Evolutionary conservation across 2,888 invertebrate species (phyloP).

Genomic region (Xestobium rufovillosum): DNA sequence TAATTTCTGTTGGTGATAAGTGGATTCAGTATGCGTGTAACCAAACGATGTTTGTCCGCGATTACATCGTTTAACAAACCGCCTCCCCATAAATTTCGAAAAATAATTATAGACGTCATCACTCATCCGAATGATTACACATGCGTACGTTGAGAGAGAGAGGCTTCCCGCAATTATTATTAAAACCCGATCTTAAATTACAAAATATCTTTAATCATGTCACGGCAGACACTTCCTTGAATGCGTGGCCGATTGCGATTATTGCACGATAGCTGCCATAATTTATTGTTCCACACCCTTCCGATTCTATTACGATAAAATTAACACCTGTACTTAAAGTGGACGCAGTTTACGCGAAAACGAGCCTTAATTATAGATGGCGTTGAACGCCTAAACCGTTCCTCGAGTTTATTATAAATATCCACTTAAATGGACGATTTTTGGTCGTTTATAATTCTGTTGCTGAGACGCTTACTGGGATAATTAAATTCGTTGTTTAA

Average conservation of each 20-base stretch:
- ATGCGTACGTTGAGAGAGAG: conserved; percentile 17
- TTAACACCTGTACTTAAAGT: conserved; percentile 39
- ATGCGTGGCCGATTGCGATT: not conserved
- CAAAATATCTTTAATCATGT: conserved; percentile 29
- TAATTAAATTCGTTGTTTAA: too few relatives aligned
- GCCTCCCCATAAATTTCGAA: conserved; percentile 20
- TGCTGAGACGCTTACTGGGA: too few relatives aligned
- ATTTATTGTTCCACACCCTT: conserved; percentile 32
- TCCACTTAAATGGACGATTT: too few relatives aligned
- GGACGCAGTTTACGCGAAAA: not conserved
- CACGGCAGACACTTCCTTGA: conserved; percentile 20
- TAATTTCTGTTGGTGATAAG: too few relatives aligned
- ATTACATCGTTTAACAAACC: too few relatives aligned
- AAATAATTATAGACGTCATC: conserved; percentile 26
- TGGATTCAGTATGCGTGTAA: too few relatives aligned
- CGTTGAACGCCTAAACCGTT: too few relatives aligned
- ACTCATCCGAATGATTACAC: conserved; percentile 25
- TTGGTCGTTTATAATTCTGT: too few relatives aligned
- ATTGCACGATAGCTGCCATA: not conserved
- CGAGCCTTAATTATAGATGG: conserved; percentile 1
- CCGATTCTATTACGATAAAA: conserved; percentile 42
- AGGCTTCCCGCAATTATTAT: too few relatives aligned
- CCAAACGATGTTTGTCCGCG: too few relatives aligned
- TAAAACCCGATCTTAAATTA: conserved; percentile 27
- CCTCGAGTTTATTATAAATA: too few relatives aligned